Evolutionary conservation across 2,113 vertebrate species (phyloP), one percentile per base, ranked within the genome.

Genomic region (Oophaga pumilio): DNA sequence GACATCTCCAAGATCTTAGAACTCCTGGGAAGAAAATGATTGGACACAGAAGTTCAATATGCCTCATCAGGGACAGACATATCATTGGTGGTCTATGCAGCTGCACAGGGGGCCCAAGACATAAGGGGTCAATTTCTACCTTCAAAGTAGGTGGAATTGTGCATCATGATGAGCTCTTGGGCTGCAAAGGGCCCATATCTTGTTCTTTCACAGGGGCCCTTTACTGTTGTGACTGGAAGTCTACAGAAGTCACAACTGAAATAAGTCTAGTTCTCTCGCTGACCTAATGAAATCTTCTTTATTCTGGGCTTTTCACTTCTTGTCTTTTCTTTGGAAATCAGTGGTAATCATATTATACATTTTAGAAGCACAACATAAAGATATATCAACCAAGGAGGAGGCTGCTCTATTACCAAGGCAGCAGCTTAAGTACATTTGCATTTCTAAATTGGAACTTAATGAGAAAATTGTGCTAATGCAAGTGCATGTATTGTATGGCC

Each of bases 401-500:
- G 77, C 85, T 73, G 85, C 66, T 81, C 78, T 52, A 81, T 81
- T 87, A 86, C 26, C 52, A 57, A 87, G 64, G 59, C 76, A 81
- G 77, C 52, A 73, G 64, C 76, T 71, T 71, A 80, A 81, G 79
- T 81, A 81, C 85, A 87, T 87, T 87, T 87, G 76, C 85, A 87
- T 87, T 87, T 87, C 64, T 81, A 80, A 87, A 87, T 87, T 87
- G 77, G 85, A 87, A 80, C 64, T 80, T 87, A 87, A 87, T 87
- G 85, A 78, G 77, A 81, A 87, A 80, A 71, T 80, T 81, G 77
- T 80, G 85, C 77, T 81, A 80, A 87, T 87, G 85, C 66, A 87
- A 50, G 79, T 73, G 53, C 77, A 11, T 87, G 85, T 57, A 71
- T 87, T 59, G 53, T 71, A 56, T 73, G 22, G 64, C 52, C 59